A percentile compares a stretch with the other conserved stretches of the same genome.
phyloP scores from a whole-genome alignment of 2,888 invertebrate species.

The Tanypteryx hageni region DNA sequence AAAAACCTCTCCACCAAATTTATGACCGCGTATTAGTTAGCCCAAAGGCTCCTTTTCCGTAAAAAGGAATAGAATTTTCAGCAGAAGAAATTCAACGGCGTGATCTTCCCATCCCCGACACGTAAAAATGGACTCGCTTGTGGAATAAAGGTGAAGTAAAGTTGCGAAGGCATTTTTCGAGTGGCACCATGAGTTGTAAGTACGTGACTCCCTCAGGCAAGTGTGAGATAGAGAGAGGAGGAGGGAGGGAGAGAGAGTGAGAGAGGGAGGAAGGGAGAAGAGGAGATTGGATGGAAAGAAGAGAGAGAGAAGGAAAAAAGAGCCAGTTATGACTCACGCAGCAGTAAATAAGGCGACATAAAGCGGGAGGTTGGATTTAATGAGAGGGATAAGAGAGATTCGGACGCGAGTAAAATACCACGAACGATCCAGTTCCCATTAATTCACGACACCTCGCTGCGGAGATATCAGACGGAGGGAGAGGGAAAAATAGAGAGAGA shows the following conservation, averaged over 20 bases:
- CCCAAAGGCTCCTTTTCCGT: neutral
- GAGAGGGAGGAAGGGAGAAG: neutral
- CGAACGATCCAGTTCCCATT: slow-evolving; percentile 51
- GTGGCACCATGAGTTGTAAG: neutral
- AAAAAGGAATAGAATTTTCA: neutral
- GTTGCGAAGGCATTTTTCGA: neutral
- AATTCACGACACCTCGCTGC: slow-evolving; percentile 11
- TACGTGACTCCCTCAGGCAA: slow-evolving; percentile 11
- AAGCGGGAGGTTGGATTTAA: neutral
- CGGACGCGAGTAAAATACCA: slow-evolving; percentile 22
- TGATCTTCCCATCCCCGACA: neutral
- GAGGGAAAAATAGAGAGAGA: neutral
- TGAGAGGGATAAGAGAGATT: slow-evolving; percentile 3
- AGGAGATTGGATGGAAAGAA: neutral
- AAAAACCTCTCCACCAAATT: neutral
- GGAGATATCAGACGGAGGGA: neutral
- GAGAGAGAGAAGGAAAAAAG: neutral
- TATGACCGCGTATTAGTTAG: neutral
- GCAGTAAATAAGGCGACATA: slow-evolving; percentile 12
- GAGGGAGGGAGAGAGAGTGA: too few species aligned
- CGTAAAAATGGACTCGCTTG: neutral
- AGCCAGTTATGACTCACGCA: slow-evolving; percentile 24
- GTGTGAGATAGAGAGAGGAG: neutral
- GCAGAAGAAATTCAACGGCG: neutral
- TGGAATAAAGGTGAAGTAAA: neutral